Conservation (phyloP, 1,140 invertebrate genomes). For the Drosophila triauraria region DNA sequence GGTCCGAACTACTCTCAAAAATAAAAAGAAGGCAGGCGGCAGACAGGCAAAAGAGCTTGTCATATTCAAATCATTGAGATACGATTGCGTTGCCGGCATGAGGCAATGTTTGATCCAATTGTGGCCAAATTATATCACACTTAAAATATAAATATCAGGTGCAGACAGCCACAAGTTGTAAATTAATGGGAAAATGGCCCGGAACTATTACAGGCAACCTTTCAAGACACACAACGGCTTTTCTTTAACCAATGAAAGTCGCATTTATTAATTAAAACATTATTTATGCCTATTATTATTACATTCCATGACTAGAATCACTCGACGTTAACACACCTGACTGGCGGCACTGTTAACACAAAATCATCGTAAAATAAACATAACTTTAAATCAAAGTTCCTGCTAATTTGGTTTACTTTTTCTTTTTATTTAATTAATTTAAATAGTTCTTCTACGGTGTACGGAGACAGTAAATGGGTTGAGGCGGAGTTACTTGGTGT, state of each 20-base stretch:
- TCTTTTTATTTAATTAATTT: slow-evolving; percentile 38
- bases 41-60: slow-evolving; percentile 32
- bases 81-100: slow-evolving; percentile 23
- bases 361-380: slow-evolving; percentile 61
- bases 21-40: slow-evolving; percentile 14
- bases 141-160: slow-evolving; percentile 24
- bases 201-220: background rate
- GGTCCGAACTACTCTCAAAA: slow-evolving; percentile 11
- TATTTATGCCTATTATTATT: slow-evolving; percentile 54
- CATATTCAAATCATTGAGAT: slow-evolving; percentile 44
- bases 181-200: background rate
- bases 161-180: background rate
- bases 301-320: slow-evolving; percentile 79
- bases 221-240: background rate
- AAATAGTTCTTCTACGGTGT: slow-evolving; percentile 40
- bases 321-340: slow-evolving; percentile 53
- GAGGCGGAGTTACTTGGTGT: slow-evolving; percentile 39
- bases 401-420: slow-evolving; percentile 31
- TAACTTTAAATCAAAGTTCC: slow-evolving; percentile 49
- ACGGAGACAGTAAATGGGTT: slow-evolving; percentile 38
- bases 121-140: slow-evolving; percentile 38
- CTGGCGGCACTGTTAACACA: slow-evolving; percentile 49
- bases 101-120: slow-evolving; percentile 31
- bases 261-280: slow-evolving; percentile 65
- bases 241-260: slow-evolving; percentile 33